A percentile compares a stretch with the other conserved stretches of the same genome.
Evolutionary conservation across 92 coral and sea anemone species (phyloP).

Genomic region (Paramuricea clavata): DNA sequence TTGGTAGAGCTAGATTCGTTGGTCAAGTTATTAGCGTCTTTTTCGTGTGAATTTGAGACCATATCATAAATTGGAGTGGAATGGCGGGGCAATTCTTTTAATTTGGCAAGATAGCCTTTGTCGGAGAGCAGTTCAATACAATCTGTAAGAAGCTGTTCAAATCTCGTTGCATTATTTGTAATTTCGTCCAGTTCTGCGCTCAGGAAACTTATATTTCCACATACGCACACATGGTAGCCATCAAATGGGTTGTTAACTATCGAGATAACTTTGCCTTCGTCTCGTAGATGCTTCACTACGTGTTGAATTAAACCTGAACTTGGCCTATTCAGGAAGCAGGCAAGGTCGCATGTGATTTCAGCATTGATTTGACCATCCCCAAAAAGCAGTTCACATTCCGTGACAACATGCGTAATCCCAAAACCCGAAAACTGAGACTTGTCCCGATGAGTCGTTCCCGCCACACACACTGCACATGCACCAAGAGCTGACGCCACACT

Average conservation of each 20-base stretch:
- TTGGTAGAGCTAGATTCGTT: not conserved
- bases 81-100: conserved; percentile 14
- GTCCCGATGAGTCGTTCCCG: not conserved
- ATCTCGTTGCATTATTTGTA: conserved; percentile 4
- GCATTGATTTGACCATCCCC: not conserved
- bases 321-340: conserved; percentile 48
- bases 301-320: conserved; percentile 20
- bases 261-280: conserved; percentile 45
- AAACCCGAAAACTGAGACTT: not conserved
- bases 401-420: not conserved
- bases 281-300: conserved; percentile 20
- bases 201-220: conserved; percentile 11
- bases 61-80: conserved; percentile 16
- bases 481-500: not conserved
- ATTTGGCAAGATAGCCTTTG: conserved; percentile 34
- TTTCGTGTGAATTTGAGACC: not conserved
- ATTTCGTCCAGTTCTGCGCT: conserved; percentile 36
- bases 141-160: conserved; percentile 37
- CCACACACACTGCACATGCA: not conserved
- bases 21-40: not conserved
- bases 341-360: conserved; percentile 35
- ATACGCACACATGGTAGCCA: conserved; percentile 29
- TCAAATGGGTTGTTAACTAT: conserved; percentile 20
- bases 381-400: conserved; percentile 12
- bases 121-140: conserved; percentile 44